Evolutionary conservation across 2,113 vertebrate species (phyloP).

Genomic region (Galbula dea): DNA sequence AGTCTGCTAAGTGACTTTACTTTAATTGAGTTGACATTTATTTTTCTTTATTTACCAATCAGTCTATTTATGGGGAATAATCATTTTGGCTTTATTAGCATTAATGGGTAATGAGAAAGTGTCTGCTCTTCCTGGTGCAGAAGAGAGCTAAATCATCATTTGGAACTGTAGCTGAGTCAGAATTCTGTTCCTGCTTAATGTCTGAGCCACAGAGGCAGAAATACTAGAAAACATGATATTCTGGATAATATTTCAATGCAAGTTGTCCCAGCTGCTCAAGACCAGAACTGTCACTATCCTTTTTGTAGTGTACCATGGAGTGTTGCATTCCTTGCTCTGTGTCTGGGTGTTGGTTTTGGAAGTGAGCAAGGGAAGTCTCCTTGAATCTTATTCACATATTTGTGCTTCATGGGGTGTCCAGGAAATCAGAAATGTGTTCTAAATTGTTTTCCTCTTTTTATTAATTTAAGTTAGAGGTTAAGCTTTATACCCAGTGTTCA

Average conservation of each 20-base stretch:
- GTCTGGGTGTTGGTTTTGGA: not conserved
- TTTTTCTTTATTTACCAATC: not conserved
- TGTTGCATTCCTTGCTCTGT: not conserved
- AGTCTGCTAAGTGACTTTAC: not conserved
- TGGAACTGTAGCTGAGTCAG: not conserved
- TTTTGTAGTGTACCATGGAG: not conserved
- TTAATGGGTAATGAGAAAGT: not conserved
- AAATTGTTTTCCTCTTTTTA: not conserved
- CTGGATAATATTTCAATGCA: not conserved
- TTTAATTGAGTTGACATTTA: not conserved
- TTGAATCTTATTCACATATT: not conserved
- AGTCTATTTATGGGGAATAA: not conserved
- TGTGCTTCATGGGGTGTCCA: not conserved
- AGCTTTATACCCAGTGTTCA: not conserved
- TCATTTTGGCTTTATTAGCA: not conserved
- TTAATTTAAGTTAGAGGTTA: not conserved
- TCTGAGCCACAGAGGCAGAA: not conserved
- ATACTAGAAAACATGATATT: not conserved
- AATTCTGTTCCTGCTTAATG: not conserved
- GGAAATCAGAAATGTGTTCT: not conserved
- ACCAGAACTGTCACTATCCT: not conserved
- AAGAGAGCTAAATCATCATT: not conserved
- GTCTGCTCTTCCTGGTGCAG: not conserved
- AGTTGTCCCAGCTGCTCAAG: fast-evolving
- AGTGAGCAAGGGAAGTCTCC: not conserved